Evolutionary conservation across 2,797 vertebrate genomes (phyloP), one percentile per base, ranked within the genome.

Genomic region (Pangasius mekongensis): DNA sequence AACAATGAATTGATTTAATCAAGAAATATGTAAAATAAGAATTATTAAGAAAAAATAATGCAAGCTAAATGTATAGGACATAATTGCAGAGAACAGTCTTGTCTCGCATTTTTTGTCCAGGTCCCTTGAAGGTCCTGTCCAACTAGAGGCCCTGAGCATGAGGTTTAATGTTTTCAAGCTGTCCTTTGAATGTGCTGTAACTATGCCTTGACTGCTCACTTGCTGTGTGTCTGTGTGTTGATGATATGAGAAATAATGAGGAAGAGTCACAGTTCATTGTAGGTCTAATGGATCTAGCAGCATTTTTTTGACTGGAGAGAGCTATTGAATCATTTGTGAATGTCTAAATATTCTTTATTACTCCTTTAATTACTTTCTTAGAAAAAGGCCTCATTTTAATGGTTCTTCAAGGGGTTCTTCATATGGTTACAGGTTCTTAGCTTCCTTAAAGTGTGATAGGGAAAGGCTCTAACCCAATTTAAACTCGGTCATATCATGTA

Each of bases 291-390:
- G 27, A 18, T 84, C 27, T 9, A 30, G 56, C 22, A 43, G n/a
- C 47, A 43, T 73, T 7, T 83, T 83, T 54, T 43, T 39, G 11
- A 60, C 56, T 39, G 33, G 20, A 24, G 9, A 30, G 33, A 81
- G 56, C 33, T 60, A 36, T 39, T 60, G 16, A 81, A 22, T 60
- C 56, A 60, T 56, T 22, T 33, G 52, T 56, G 9, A 36, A 36
- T 39, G 78, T 81, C 33, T 39, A 24, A 60, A 81, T 43, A 60
- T 33, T 39, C 56, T 60, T 81, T 60, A 60, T 39, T 81, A 24
- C 78, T 39, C 54, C 78, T 10, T 81, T 39, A 24, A 81, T 81
- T 60, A 81, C 56, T 14, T 80, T 80, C 39, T n/a, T 47, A 49
- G 24, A 27, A 18, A 24, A 74, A 27, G 9, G 39, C 71, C 24